Evolutionary conservation across 2,113 vertebrate species (phyloP).

Genomic region (Herpetotheres cachinnans): DNA sequence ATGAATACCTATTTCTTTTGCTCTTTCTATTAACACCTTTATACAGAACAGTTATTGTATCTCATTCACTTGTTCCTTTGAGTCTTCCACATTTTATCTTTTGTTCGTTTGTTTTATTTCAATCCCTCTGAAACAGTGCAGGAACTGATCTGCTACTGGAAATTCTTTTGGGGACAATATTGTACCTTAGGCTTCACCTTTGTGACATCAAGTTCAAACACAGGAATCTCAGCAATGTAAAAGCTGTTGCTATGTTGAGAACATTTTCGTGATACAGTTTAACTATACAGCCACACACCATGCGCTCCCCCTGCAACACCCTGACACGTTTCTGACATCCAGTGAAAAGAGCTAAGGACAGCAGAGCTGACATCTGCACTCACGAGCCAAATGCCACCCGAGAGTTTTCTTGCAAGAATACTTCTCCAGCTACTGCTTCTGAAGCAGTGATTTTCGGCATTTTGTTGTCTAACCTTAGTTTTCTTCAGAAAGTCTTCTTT

Average conservation of each 20-base stretch:
- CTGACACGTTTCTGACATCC: background rate
- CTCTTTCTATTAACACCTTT: background rate
- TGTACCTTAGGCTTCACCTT: background rate
- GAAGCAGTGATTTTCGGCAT: background rate
- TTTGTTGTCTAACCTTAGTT: background rate
- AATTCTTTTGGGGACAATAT: background rate
- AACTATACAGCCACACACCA: background rate
- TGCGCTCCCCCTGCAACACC: background rate
- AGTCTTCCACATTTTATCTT: background rate
- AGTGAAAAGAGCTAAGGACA: background rate
- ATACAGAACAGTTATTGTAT: background rate
- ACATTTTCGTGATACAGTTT: background rate
- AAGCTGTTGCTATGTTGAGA: background rate
- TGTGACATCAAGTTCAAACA: background rate
- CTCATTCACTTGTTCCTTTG: background rate
- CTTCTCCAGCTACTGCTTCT: background rate
- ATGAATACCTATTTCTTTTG: background rate
- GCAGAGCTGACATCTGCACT: background rate
- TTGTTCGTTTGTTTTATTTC: background rate
- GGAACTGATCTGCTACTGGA: background rate
- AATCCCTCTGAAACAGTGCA: background rate
- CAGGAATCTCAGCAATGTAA: background rate
- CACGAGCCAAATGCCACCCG: background rate
- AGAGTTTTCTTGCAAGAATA: background rate
- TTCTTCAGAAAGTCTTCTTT: background rate